These are phyloP conservation scores for Oscheius sp. DNA, from an alignment of 2,888 invertebrate species.

Conservation along the genomic window DNA sequence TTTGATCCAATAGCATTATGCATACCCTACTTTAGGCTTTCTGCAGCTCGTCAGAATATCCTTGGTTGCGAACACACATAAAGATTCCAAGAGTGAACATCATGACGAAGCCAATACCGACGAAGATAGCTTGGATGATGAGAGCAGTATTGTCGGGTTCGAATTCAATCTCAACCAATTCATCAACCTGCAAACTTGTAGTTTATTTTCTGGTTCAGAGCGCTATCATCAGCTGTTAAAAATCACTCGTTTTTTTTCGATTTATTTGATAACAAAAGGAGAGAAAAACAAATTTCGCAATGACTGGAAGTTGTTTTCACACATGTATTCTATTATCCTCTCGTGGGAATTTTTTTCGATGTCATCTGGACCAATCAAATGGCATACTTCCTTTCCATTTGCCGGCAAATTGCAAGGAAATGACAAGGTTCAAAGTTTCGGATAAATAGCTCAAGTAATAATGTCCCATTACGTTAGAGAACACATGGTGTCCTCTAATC, in stretches of 20 bases:
- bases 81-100: constrained; percentile 46
- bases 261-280: neutral
- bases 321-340: neutral
- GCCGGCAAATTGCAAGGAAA: constrained; percentile 13
- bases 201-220: neutral
- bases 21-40: constrained; percentile 39
- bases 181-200: constrained; percentile 54
- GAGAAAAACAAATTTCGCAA: neutral
- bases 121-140: constrained; percentile 47
- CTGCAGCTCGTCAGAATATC: constrained; percentile 56
- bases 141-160: constrained; percentile 58
- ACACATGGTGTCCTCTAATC: too few relatives aligned
- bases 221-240: neutral
- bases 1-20: constrained; percentile 4
- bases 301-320: neutral
- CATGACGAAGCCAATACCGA: constrained; percentile 34
- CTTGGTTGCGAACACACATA: constrained; percentile 36
- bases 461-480: too few relatives aligned
- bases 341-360: neutral
- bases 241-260: neutral
- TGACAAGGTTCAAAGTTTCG: too few relatives aligned
- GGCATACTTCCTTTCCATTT: constrained; percentile 10
- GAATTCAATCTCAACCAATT: constrained; percentile 57
- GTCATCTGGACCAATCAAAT: constrained; percentile 12
- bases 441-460: too few relatives aligned